phyloP scores from a whole-genome alignment of 2,888 invertebrate species.

The Nemurella pictetii region DNA sequence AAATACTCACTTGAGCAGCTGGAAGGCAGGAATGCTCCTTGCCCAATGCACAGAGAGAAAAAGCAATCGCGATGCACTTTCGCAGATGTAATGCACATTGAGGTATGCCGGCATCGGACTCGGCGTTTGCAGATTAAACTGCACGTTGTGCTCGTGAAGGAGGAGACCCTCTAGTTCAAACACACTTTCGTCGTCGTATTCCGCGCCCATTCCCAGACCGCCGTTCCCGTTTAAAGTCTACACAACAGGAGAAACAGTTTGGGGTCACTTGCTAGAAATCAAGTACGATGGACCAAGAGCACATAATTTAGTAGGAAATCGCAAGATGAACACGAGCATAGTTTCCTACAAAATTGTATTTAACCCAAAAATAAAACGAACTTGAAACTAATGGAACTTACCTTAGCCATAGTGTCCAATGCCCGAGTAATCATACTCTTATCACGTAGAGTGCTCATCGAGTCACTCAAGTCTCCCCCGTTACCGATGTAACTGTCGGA shows the following conservation, averaged over 20 bases:
- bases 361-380: neutral
- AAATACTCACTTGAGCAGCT: slow-evolving; percentile 69
- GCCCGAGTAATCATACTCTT: slow-evolving; percentile 71
- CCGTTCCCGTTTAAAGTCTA: slow-evolving; percentile 45
- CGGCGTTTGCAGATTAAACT: slow-evolving; percentile 76
- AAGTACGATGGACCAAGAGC: too few species aligned
- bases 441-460: slow-evolving; percentile 64
- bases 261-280: slow-evolving; percentile 27
- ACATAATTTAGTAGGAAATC: too few species aligned
- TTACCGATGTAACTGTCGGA: slow-evolving; percentile 58
- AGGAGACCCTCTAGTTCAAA: slow-evolving; percentile 62
- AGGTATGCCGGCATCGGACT: slow-evolving; percentile 84
- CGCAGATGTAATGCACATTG: slow-evolving; percentile 93
- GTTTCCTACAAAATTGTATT: too few species aligned
- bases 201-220: slow-evolving; percentile 44
- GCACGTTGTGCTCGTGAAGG: slow-evolving; percentile 67
- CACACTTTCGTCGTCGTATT: slow-evolving; percentile 46
- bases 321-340: too few species aligned
- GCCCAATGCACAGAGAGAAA: slow-evolving; percentile 92
- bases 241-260: slow-evolving; percentile 20
- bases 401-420: slow-evolving; percentile 70
- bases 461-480: slow-evolving; percentile 59
- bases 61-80: slow-evolving; percentile 89
- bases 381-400: slow-evolving; percentile 45
- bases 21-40: slow-evolving; percentile 79